Evolutionary conservation across 2,113 vertebrate species (phyloP).

Genomic region (Nycticorax nycticorax): DNA sequence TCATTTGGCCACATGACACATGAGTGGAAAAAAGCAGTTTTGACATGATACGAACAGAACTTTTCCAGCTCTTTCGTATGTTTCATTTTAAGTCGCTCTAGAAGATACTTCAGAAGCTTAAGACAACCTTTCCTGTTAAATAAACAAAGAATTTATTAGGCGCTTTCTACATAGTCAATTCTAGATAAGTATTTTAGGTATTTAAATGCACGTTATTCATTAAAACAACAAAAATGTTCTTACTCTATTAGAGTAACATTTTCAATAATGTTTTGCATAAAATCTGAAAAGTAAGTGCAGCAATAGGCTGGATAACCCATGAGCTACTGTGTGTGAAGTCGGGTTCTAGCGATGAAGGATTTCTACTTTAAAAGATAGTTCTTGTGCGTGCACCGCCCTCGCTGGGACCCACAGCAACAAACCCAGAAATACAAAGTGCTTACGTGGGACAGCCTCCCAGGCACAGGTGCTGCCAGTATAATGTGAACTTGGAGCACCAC

Average conservation of each 20-base stretch:
- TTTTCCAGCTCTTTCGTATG: conserved; percentile 65
- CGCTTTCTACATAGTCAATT: not conserved
- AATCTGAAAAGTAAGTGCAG: not conserved
- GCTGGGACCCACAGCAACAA: too few species aligned
- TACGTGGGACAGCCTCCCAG: not conserved
- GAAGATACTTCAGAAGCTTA: conserved; percentile 86
- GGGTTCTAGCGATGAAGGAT: not conserved
- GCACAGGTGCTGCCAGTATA: not conserved
- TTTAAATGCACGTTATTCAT: not conserved
- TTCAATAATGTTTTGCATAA: not conserved
- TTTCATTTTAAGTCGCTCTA: conserved; percentile 76
- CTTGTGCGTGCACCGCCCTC: not conserved
- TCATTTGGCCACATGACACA: conserved; percentile 72
- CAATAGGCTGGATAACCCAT: not conserved
- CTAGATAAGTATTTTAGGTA: not conserved
- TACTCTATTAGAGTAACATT: not conserved
- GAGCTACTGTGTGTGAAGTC: accelerated
- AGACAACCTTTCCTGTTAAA: conserved; percentile 83
- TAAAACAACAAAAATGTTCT: not conserved
- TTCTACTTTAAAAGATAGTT: not conserved
- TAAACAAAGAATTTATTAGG: not conserved
- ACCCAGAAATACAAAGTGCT: not conserved
- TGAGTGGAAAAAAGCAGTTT: conserved; percentile 82
- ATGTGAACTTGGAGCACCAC: not conserved
- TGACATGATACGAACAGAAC: conserved; percentile 84